Evolutionary conservation across 2,113 vertebrate genomes (phyloP).

Genomic region (Pogonocichla stellata): DNA sequence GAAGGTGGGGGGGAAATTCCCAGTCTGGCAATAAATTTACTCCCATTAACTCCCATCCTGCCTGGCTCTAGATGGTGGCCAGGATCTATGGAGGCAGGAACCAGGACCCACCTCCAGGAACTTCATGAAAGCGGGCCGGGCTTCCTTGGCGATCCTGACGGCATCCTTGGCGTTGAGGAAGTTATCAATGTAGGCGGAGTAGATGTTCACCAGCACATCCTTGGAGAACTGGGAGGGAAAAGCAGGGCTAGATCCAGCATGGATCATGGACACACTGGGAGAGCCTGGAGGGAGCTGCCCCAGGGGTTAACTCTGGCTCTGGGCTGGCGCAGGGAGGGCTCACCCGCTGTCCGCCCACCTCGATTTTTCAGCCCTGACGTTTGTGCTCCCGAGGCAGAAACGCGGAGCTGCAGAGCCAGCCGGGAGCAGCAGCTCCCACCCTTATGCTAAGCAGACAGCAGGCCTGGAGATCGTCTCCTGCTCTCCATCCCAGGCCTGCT

Average conservation of each 20-base stretch:
- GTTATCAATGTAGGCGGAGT: constrained; percentile 98
- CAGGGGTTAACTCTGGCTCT: constrained; percentile 49
- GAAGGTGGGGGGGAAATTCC: not conserved
- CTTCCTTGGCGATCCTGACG: constrained; percentile 93
- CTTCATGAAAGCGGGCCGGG: constrained; percentile 94
- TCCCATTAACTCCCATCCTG: not conserved
- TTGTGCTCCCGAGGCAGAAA: not conserved
- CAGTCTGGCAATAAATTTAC: not conserved
- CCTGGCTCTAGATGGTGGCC: not conserved
- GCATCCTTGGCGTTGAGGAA: constrained; percentile 98
- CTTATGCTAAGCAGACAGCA: constrained; percentile 42
- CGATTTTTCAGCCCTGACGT: constrained; percentile 22
- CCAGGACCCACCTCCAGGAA: constrained; percentile 87
- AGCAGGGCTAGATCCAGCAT: not conserved
- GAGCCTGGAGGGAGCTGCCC: not conserved
- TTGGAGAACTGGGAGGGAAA: constrained; percentile 88
- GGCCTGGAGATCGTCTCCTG: constrained; percentile 56
- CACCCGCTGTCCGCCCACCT: not conserved
- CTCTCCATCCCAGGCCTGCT: constrained; percentile 6
- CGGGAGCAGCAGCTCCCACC: not conserved
- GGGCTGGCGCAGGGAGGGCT: not conserved
- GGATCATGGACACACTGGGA: not conserved
- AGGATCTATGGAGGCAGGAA: not conserved
- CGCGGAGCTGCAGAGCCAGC: not conserved
- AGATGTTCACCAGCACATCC: constrained; percentile 93